phyloP scores from a whole-genome alignment of 1,140 invertebrate species.

The Drosophila fuyamai region DNA sequence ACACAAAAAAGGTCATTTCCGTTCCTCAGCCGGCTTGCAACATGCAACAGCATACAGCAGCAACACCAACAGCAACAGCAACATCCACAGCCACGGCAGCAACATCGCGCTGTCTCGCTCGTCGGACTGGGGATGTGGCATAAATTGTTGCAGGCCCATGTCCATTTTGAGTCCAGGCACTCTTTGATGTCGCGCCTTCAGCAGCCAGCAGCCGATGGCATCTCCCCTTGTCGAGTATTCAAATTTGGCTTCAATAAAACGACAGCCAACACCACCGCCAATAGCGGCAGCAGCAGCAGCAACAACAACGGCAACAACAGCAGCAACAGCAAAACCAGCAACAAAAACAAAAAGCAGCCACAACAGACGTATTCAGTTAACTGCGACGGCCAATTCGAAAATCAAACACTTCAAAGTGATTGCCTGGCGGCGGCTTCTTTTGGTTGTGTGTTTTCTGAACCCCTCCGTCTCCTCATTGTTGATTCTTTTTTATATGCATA shows the following conservation, averaged over 20 bases:
- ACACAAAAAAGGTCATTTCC: slow-evolving; percentile 78
- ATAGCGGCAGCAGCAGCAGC: slow-evolving; percentile 40
- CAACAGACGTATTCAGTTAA: slow-evolving; percentile 37
- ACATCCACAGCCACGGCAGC: slow-evolving; percentile 11
- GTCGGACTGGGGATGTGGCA: slow-evolving; percentile 45
- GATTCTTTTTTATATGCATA: slow-evolving; percentile 39
- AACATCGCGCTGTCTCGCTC: slow-evolving; percentile 25
- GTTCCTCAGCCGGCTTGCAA: slow-evolving; percentile 55
- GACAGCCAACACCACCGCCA: slow-evolving; percentile 78
- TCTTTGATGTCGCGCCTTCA: slow-evolving; percentile 79
- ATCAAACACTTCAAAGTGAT: slow-evolving; percentile 81
- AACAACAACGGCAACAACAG: slow-evolving; percentile 18
- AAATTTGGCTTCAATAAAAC: slow-evolving; percentile 83
- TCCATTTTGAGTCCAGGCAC: slow-evolving; percentile 82
- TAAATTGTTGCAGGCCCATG: slow-evolving; percentile 81
- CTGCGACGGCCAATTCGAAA: slow-evolving; percentile 77
- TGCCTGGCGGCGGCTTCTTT: slow-evolving; percentile 75
- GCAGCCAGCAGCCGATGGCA: slow-evolving; percentile 37
- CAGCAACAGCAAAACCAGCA: slow-evolving; percentile 27
- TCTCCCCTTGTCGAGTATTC: slow-evolving; percentile 74
- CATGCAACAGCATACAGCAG: slow-evolving; percentile 40
- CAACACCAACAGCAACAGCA: slow-evolving; percentile 11
- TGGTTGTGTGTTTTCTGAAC: slow-evolving; percentile 40
- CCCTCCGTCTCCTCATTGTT: slow-evolving; percentile 21
- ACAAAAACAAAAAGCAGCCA: slow-evolving; percentile 23